These are phyloP conservation scores for Bombus breviceps DNA, from an alignment of 1,140 invertebrate genomes.

Conservation along the genomic window DNA sequence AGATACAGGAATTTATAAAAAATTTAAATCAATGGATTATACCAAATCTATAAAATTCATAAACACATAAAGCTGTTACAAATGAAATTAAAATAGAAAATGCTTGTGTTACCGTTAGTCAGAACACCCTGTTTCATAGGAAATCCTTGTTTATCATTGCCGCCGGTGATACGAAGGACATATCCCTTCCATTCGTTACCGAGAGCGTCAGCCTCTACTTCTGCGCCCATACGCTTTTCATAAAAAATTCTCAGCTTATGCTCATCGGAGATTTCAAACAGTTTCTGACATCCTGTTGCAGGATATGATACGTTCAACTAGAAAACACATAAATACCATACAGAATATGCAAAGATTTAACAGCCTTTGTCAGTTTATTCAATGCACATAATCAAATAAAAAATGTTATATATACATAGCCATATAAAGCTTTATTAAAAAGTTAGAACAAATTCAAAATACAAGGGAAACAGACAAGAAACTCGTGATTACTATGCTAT, in stretches of 20 bases:
- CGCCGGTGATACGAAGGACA: constrained; percentile 96
- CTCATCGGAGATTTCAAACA: constrained; percentile 99
- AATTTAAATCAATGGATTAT: neutral
- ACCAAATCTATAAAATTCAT: neutral
- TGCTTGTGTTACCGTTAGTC: constrained; percentile 90
- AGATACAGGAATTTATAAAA: constrained; percentile 37
- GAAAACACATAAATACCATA: constrained; percentile 78
- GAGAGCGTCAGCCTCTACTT: constrained; percentile 96
- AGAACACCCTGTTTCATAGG: constrained; percentile 99
- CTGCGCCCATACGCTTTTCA: constrained; percentile 99
- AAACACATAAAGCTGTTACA: neutral
- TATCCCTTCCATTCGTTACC: constrained; percentile 99
- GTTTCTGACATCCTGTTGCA: constrained; percentile 98
- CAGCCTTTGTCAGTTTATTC: neutral
- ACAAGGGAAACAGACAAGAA: too few relatives aligned
- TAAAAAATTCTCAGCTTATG: constrained; percentile 98
- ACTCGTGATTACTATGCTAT: too few relatives aligned
- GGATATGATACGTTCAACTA: constrained; percentile 99
- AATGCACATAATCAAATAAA: neutral
- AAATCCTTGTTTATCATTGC: constrained; percentile 99
- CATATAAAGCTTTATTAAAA: too few relatives aligned
- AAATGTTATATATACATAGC: too few relatives aligned
- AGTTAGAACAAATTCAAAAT: too few relatives aligned
- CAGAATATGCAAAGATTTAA: neutral
- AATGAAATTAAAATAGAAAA: neutral